phyloP scores from a whole-genome alignment of 92 coral and sea anemone species.

The Plumapathes pennacea region DNA sequence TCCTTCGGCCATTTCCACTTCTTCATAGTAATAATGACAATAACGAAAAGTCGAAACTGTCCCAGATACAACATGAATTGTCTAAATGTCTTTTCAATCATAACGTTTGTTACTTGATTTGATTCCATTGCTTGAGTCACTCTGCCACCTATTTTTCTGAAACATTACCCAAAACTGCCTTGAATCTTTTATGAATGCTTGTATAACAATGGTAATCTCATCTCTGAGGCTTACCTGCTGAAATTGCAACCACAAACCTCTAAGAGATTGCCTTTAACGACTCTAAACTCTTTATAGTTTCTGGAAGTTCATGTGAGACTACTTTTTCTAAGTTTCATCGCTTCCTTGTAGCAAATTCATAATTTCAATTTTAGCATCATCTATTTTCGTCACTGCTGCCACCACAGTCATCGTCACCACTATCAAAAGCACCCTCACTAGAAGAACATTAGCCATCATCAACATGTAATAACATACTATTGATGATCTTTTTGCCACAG shows the following conservation, averaged over 20 bases:
- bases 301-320: slow-evolving; percentile 35
- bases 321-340: slow-evolving; percentile 30
- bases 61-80: not conserved
- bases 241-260: slow-evolving; percentile 10
- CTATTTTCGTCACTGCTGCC: too few species aligned
- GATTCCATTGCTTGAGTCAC: slow-evolving; percentile 28
- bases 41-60: not conserved
- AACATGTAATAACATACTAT: too few species aligned
- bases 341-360: too few species aligned
- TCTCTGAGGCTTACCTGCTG: slow-evolving; percentile 47
- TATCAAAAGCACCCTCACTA: too few species aligned
- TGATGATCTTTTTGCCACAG: too few species aligned
- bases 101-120: not conserved
- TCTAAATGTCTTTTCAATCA: too few species aligned
- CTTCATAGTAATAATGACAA: not conserved
- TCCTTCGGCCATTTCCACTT: not conserved
- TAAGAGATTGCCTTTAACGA: not conserved
- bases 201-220: slow-evolving; percentile 54
- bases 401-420: too few species aligned
- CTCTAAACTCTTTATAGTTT: slow-evolving; percentile 7
- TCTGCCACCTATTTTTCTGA: slow-evolving; percentile 37
- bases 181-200: slow-evolving; percentile 3
- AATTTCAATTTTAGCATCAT: too few species aligned
- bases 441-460: too few species aligned
- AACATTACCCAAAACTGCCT: slow-evolving; percentile 38